Evolutionary conservation across 2,113 vertebrate genomes (phyloP).

Genomic region (Ciconia maguari): DNA sequence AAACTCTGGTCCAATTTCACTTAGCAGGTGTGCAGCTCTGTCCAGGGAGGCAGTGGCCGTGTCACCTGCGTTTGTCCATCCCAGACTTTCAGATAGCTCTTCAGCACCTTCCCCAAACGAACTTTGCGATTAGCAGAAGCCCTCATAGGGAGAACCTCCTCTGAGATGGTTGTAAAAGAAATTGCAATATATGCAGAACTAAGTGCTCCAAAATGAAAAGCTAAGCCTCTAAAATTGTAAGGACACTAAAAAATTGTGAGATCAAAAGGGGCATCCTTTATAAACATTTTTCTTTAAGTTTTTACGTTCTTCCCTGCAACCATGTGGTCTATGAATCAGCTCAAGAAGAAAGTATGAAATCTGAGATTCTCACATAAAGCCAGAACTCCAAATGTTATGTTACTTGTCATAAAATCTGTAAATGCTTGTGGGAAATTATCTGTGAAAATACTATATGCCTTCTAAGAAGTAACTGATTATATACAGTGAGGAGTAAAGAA

Average conservation of each 20-base stretch:
- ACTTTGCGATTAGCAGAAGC: not conserved
- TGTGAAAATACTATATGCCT: not conserved
- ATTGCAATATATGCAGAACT: not conserved
- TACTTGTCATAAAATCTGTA: not conserved
- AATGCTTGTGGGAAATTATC: conserved; percentile 12
- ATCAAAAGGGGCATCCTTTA: not conserved
- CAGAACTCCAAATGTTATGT: not conserved
- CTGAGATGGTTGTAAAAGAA: not conserved
- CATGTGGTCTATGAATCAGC: not conserved
- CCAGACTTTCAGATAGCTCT: rapidly evolving
- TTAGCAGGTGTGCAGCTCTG: not conserved
- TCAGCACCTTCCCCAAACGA: not conserved
- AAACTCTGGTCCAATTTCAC: not conserved
- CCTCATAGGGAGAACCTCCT: not conserved
- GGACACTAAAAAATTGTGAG: not conserved
- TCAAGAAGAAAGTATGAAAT: not conserved
- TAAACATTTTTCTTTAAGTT: not conserved
- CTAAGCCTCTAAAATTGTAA: not conserved
- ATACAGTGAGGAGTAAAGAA: not conserved
- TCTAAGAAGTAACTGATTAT: conserved; percentile 33
- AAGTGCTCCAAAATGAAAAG: not conserved
- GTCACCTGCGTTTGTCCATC: rapidly evolving
- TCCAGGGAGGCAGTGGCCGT: not conserved
- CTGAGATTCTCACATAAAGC: not conserved
- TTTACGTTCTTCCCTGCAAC: not conserved